Percentiles rank a stretch among this genome's conserved stretches.
phyloP scores from a whole-genome alignment of 2,113 vertebrate genomes.

The Prunella fulvescens region DNA sequence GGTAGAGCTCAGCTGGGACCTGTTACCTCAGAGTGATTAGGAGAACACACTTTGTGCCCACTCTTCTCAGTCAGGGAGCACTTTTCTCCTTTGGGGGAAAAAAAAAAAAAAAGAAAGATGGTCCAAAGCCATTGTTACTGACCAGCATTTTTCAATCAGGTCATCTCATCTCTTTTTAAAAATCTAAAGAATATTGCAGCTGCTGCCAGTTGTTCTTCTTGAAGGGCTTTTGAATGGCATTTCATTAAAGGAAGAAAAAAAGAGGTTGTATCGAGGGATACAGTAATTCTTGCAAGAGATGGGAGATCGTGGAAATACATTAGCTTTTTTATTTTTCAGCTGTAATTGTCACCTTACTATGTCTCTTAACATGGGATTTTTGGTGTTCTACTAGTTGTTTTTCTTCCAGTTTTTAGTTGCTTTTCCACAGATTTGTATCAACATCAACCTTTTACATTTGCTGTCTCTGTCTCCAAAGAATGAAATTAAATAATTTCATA shows the following conservation, averaged over 20 bases:
- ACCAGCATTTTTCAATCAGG: constrained; percentile 38
- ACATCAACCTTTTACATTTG: neutral
- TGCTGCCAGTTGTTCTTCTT: constrained; percentile 42
- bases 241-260: constrained; percentile 3
- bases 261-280: neutral
- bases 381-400: neutral
- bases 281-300: neutral
- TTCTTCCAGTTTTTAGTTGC: neutral
- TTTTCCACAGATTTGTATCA: neutral
- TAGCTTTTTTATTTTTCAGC: constrained; percentile 4
- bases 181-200: constrained; percentile 11
- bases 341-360: neutral
- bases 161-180: constrained; percentile 31
- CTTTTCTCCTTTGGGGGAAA: neutral
- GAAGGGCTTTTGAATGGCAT: constrained; percentile 38
- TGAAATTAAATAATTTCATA: neutral
- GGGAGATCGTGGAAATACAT: neutral
- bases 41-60: constrained; percentile 4
- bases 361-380: neutral
- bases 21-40: constrained; percentile 27
- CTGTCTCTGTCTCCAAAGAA: neutral
- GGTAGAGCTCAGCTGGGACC: constrained; percentile 31
- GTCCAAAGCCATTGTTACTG: constrained; percentile 40
- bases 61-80: constrained; percentile 27
- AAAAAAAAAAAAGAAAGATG: neutral